phyloP scores from a whole-genome alignment of 2,888 invertebrate genomes.

The Pristionchus exspectatus region DNA sequence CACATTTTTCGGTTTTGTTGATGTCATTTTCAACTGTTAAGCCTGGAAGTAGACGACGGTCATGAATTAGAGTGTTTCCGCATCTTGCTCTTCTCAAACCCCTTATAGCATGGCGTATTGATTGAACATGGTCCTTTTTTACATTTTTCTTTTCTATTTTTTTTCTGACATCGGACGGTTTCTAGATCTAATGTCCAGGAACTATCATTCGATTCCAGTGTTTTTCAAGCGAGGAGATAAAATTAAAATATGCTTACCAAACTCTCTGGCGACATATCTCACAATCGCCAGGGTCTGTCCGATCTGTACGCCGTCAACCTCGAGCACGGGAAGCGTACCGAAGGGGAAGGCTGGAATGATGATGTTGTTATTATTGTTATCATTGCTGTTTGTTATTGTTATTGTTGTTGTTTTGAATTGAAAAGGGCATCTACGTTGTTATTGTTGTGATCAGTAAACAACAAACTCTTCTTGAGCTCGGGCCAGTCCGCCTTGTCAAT shows the following conservation, averaged over 20 bases:
- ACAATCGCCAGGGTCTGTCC: not conserved
- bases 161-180: not conserved
- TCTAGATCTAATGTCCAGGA: not conserved
- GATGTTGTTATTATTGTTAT: too few species aligned
- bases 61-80: too few species aligned
- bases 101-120: too few species aligned
- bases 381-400: not conserved
- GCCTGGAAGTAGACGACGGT: too few species aligned
- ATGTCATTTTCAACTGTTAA: too few species aligned
- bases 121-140: too few species aligned
- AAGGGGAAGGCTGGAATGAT: not conserved
- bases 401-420: not conserved
- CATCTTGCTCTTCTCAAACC: too few species aligned
- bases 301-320: not conserved
- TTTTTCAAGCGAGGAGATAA: not conserved
- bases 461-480: not conserved
- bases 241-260: not conserved
- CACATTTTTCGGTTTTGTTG: too few species aligned
- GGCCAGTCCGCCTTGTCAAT: not conserved
- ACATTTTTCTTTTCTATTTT: too few species aligned
- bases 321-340: not conserved
- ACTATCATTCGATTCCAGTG: not conserved
- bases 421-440: too few species aligned
- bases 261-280: not conserved
- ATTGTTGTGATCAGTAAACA: not conserved